Base-by-base conservation (phyloP, 2,113 vertebrate species). In the Phylloscopus trochiloides region DNA sequence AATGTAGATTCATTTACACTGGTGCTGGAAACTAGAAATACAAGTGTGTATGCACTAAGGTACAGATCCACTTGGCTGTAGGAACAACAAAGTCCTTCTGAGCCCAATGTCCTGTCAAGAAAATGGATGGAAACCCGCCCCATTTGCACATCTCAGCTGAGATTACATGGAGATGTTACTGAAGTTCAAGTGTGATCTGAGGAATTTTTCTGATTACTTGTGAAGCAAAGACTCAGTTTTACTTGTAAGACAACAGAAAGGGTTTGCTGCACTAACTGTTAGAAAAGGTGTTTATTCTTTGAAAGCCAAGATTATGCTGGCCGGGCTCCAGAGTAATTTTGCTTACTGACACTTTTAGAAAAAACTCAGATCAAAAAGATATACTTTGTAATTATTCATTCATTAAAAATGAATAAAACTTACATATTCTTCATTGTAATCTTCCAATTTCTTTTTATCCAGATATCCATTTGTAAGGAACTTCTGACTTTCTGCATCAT, bases 361-460 rank as follows among this genome's bases (percentile, higher is more conserved):
- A 83, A 94, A 96, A 57, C 42, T 50, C 34, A 54, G 40, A 42
- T 76, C 80, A 75, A 22, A 51, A 79, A 82, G 16, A 57, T 77
- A 61, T 70, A 87, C 42, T 96, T 92, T 45, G 13, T 26, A 57
- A 55, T 40, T 43, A 93, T 20, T 28, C 79, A 45, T 47, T 36
- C 10, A 54, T 79, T 58, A 21, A 84, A 85, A 94, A 76, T 45
- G 3, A 91, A 83, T 79, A 92, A 90, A 96, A 97, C 99, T 99
- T 98, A 99, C 99, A 93, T 98, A 99, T 98, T 99, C 99, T 96
- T 99, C 99, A 20, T 97, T 95, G 79, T 98, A 99, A 62, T 99
- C 98, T 71, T 99, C 98, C 85, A 99, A 97, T 96, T 98, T 99
- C 97, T 99, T 99, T 97, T 99, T 98, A 90, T 98, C 98, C 94